Conservation (phyloP, 2,888 invertebrate species). For the Seladonia tumulorum region DNA sequence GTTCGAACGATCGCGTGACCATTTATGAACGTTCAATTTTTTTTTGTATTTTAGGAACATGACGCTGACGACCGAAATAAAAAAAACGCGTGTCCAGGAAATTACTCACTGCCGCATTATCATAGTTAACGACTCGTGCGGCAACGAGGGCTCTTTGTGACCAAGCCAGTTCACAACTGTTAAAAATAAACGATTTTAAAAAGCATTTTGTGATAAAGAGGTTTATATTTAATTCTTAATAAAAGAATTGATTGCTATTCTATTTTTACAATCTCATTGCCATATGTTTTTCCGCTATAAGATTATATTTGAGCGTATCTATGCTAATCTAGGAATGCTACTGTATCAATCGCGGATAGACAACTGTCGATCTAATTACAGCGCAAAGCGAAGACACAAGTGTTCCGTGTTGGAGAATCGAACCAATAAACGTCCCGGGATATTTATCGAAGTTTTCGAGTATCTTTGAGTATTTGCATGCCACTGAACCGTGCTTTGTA, state of each 20-base stretch:
- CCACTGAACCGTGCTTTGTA: not conserved
- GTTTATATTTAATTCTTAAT: not conserved
- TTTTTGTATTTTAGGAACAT: not conserved
- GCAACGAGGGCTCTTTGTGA: not conserved
- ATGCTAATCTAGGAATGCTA: not conserved
- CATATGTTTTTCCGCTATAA: not conserved
- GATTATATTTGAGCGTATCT: not conserved
- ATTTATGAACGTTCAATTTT: not conserved
- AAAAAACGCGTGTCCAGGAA: not conserved
- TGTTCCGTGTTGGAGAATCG: not conserved
- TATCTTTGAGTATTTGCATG: slow-evolving; percentile 13
- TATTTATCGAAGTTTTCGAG: slow-evolving; percentile 14
- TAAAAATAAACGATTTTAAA: not conserved
- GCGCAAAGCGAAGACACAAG: not conserved
- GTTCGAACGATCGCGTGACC: not conserved
- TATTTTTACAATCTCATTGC: not conserved
- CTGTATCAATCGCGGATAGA: not conserved
- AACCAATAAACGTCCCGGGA: not conserved
- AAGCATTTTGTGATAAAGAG: not conserved
- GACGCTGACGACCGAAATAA: not conserved
- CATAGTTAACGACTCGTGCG: not conserved
- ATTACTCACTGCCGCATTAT: not conserved
- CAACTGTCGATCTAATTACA: not conserved
- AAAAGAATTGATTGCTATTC: not conserved
- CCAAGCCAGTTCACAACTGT: not conserved